Evolutionary conservation across 1,140 invertebrate genomes (phyloP).

Genomic region (Bombus superbus): DNA sequence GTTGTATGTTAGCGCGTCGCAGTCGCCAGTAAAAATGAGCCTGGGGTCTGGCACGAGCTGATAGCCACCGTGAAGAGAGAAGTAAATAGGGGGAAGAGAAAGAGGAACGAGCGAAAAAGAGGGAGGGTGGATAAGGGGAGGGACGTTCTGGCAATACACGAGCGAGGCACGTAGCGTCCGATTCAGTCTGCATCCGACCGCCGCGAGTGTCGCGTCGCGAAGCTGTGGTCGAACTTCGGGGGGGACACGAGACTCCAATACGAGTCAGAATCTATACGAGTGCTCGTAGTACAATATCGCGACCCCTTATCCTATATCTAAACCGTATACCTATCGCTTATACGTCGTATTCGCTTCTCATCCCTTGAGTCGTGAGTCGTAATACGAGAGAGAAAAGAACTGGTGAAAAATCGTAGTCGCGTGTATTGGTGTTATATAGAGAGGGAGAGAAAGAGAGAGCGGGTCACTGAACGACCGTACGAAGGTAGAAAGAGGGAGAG

Average conservation of each 20-base stretch:
- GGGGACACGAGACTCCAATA: conserved; percentile 42
- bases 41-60: conserved; percentile 58
- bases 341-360: not conserved
- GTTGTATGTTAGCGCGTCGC: conserved; percentile 32
- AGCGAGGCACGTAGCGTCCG: conserved; percentile 59
- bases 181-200: conserved; percentile 75
- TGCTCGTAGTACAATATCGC: conserved; percentile 33
- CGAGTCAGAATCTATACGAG: conserved; percentile 23
- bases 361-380: not conserved
- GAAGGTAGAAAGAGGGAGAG: conserved; percentile 48
- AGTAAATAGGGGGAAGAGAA: conserved; percentile 52
- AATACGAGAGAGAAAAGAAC: not conserved
- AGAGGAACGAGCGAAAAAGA: conserved; percentile 39
- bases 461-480: conserved; percentile 68
- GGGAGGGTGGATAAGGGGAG: conserved; percentile 44
- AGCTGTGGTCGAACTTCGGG: conserved; percentile 37
- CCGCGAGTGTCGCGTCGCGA: conserved; percentile 69
- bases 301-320: not conserved
- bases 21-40: conserved; percentile 63
- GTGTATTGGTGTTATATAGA: conserved; percentile 33
- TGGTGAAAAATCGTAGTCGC: conserved; percentile 29
- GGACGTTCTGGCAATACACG: conserved; percentile 67
- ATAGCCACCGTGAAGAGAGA: conserved; percentile 53
- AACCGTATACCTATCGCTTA: not conserved
- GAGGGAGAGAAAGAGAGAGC: conserved; percentile 48